Evolutionary conservation across 2,113 vertebrate genomes (phyloP).

Genomic region (Triplophysa rosa): DNA sequence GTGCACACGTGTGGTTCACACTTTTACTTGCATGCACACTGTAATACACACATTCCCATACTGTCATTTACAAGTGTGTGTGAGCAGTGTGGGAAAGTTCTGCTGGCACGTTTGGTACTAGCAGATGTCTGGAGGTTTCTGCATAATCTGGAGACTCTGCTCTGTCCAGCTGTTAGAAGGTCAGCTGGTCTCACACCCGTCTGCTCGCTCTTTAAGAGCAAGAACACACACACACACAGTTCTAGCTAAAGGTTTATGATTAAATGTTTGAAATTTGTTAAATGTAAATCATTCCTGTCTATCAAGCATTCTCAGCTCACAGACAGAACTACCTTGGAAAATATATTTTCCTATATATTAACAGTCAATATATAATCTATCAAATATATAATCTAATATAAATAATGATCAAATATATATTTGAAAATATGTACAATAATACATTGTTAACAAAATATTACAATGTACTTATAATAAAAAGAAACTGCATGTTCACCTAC

Average conservation of each 20-base stretch:
- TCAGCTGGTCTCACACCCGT: slow-evolving; percentile 1
- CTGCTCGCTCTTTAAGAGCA: neutral
- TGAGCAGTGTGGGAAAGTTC: slow-evolving; percentile 59
- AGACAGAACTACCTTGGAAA: no score
- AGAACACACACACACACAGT: slow-evolving; percentile 22
- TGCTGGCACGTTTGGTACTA: slow-evolving; percentile 50
- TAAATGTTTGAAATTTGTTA: no score
- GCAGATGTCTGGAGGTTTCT: slow-evolving; percentile 50
- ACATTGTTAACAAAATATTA: no score
- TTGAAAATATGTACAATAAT: no score
- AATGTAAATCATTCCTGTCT: no score
- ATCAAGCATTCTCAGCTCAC: no score
- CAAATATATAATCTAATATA: no score
- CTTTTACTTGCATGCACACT: slow-evolving; percentile 1
- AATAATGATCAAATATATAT: no score
- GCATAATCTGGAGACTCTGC: slow-evolving; percentile 42
- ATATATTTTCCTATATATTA: no score
- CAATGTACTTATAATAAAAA: no score
- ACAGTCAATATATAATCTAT: no score
- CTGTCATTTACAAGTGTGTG: slow-evolving; percentile 3
- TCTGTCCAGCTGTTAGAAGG: slow-evolving; percentile 58
- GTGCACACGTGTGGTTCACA: neutral
- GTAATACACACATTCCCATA: slow-evolving; percentile 29
- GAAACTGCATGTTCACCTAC: no score
- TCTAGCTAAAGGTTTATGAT: neutral